Conservation (phyloP, 2,113 vertebrate species). For the Theropithecus gelada region DNA sequence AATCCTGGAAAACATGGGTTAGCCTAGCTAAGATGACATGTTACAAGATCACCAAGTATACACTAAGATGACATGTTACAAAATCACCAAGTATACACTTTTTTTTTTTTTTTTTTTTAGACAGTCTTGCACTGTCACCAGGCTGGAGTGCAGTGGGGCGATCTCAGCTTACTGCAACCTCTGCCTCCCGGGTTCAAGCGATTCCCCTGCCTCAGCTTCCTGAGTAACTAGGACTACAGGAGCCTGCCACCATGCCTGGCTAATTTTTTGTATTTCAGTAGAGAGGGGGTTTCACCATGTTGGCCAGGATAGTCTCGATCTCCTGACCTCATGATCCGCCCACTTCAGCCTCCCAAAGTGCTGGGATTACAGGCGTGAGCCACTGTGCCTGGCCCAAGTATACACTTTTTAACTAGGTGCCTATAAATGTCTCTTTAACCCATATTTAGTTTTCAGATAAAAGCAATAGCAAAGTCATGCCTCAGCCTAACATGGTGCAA, state of each 20-base stretch:
- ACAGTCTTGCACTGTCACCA: background rate
- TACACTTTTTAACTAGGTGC: background rate
- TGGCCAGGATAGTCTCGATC: background rate
- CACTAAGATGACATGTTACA: background rate
- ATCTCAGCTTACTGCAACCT: background rate
- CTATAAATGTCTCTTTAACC: background rate
- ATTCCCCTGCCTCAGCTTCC: background rate
- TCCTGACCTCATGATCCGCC: background rate
- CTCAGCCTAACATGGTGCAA: background rate
- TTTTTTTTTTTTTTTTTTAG: background rate
- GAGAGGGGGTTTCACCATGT: background rate
- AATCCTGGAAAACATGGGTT: background rate
- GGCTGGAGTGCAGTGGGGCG: background rate
- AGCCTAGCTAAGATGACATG: background rate
- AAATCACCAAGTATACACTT: background rate
- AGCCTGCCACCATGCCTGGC: background rate
- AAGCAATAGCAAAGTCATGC: background rate
- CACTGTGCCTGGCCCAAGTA: background rate
- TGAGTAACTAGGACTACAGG: background rate
- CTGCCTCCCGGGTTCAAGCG: background rate
- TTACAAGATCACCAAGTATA: background rate
- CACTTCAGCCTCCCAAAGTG: background rate
- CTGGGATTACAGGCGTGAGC: background rate
- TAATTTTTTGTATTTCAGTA: background rate
- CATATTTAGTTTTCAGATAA: background rate